Base-by-base conservation (phyloP, 2,113 vertebrate species). In the Chlorocebus sabaeus region DNA sequence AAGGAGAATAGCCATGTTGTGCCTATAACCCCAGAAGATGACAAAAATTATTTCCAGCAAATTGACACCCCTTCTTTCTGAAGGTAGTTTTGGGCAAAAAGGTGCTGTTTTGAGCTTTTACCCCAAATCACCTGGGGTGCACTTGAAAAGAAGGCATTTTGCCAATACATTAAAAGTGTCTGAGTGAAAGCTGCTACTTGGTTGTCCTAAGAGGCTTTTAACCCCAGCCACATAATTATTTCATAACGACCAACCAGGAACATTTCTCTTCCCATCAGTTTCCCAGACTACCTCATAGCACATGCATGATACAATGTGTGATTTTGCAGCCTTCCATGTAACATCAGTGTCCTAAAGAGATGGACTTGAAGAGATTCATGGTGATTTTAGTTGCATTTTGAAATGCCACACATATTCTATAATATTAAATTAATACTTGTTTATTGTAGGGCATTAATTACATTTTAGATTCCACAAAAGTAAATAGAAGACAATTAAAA, bases 191-290 rank as follows among this genome's bases (percentile, higher is more conserved):
- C 68, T 68, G 13, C 55, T 13, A 50, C 43, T 14, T 23, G 27
- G 18, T n/a, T 35, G 67, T 50, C 76, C 40, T 30, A 27, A 83
- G 83, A 78, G 82, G 57, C 32, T 70, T 88, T 82, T 61, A 92
- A 78, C 45, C 17, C 48, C 57, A 68, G 32, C 52, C 35, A 22
- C 55, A 30, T 23, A 43, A 70, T 70, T 50, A 30, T 70, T 67
- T 76, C 76, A 20, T n/a, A 43, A n/a, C 57, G 50, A 68, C 14
- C 32, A 12, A 50, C 13, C 61, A 50, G 45, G 20, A 2, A 5
- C 48, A 2, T 59, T 43, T 27, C 1, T 82, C 32, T 30, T 17
- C 18, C 48, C 2, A 1, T 2, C 7, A 18, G 5, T 27, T 78
- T 38, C 45, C 25, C 35, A 17, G 20, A 5, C 52, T 35, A 1